These are phyloP conservation scores for Morbakka virulenta DNA, from an alignment of 30 jellyfish, hydroid and myxozoan species.

Conservation along the genomic window DNA sequence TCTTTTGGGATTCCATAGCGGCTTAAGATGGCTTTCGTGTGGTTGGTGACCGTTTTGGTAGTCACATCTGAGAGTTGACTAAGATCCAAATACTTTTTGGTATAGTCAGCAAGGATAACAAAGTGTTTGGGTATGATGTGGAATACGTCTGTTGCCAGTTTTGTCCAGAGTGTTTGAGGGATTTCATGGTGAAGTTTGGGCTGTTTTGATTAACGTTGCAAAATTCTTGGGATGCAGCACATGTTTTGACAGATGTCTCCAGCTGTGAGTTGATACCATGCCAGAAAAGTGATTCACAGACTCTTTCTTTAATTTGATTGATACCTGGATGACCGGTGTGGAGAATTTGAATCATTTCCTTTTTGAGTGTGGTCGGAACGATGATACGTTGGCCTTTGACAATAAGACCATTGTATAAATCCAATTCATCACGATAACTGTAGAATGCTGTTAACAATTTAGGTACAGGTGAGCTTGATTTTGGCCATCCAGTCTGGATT, in stretches of 20 bases:
- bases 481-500: not conserved
- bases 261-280: not conserved
- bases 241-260: not conserved
- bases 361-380: not conserved
- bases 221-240: not conserved
- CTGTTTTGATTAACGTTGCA: not conserved
- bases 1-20: too few species aligned
- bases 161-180: too few species aligned
- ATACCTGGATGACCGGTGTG: not conserved
- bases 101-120: not conserved
- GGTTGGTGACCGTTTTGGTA: not conserved
- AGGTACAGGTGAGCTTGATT: too few species aligned
- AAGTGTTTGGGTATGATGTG: not conserved
- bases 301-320: not conserved
- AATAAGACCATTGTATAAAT: not conserved
- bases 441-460: not conserved
- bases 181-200: not conserved
- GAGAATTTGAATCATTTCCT: not conserved
- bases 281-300: too few species aligned
- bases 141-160: not conserved
- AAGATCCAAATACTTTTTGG: not conserved
- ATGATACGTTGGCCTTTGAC: slow-evolving; percentile 1
- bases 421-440: not conserved
- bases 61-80: not conserved
- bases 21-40: not conserved